Conservation (phyloP, 2,113 vertebrate species). For the Tiliqua scincoides region DNA sequence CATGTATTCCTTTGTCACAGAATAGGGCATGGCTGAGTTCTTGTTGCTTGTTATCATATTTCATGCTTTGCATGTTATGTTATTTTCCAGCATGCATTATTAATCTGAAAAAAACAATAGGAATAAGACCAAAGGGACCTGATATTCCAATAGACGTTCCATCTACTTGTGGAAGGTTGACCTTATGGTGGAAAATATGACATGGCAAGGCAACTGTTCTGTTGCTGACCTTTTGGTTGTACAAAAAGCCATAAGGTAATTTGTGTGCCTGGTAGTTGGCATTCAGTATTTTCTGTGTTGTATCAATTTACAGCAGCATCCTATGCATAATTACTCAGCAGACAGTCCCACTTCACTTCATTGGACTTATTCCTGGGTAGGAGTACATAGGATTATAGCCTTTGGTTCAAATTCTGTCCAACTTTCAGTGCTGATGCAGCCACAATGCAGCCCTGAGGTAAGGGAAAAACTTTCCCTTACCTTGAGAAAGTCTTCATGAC, state of each 20-base stretch:
- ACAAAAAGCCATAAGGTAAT: neutral
- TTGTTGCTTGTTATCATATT: conserved; percentile 45
- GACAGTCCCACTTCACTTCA: too few species aligned
- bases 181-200: neutral
- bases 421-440: too few species aligned
- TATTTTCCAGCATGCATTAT: conserved; percentile 1
- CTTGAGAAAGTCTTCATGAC: too few species aligned
- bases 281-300: neutral
- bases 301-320: neutral
- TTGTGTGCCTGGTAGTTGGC: neutral
- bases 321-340: too few species aligned
- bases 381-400: too few species aligned
- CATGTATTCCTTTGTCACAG: conserved; percentile 50
- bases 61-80: conserved; percentile 31
- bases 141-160: neutral
- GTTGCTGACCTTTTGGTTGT: neutral
- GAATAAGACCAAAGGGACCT: neutral
- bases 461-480: too few species aligned
- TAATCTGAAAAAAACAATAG: conserved; percentile 18
- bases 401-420: too few species aligned
- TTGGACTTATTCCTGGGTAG: too few species aligned
- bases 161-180: neutral
- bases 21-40: conserved; percentile 30
- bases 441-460: too few species aligned
- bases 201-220: neutral